Percentiles rank a stretch among this genome's conserved stretches.
phyloP scores from a whole-genome alignment of 53 echinoderm and acorn worm genomes.

The Echinometra lucunter region DNA sequence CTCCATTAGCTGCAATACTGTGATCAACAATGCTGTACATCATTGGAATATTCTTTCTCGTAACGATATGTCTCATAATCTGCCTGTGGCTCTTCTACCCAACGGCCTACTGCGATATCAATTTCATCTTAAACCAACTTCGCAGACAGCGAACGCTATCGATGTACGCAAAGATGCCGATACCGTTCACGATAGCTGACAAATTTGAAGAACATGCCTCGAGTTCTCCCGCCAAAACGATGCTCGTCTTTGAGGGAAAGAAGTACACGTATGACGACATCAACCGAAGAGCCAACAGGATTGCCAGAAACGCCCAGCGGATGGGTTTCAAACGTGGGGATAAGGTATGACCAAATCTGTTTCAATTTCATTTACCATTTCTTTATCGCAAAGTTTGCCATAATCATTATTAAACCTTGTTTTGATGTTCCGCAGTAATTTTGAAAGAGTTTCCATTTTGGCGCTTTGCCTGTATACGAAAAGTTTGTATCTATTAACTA shows the following conservation, averaged over 20 bases:
- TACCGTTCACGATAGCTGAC: slow-evolving; percentile 84
- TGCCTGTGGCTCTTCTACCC: slow-evolving; percentile 25
- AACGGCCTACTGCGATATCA: neutral
- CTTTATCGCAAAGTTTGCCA: no score
- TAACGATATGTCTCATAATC: neutral
- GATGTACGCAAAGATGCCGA: slow-evolving; percentile 64
- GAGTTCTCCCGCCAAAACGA: slow-evolving; percentile 77
- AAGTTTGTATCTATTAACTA: no score
- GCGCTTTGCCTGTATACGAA: no score
- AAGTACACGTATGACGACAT: slow-evolving; percentile 86
- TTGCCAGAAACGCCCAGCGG: slow-evolving; percentile 78
- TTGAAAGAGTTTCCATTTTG: no score
- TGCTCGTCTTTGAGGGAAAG: slow-evolving; percentile 85
- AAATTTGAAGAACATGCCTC: slow-evolving; percentile 78
- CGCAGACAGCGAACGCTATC: slow-evolving; percentile 71
- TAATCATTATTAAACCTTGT: no score
- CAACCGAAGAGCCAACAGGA: slow-evolving; percentile 84
- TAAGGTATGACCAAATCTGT: slow-evolving; percentile 60
- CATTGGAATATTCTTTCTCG: slow-evolving; percentile 35
- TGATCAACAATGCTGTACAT: slow-evolving; percentile 28
- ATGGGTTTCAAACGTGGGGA: slow-evolving; percentile 86
- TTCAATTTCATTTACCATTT: neutral
- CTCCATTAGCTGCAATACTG: neutral
- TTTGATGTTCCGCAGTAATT: no score
- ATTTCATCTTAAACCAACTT: slow-evolving; percentile 51